Conservation (phyloP, 2,888 invertebrate genomes). For the Argyresthia albistria region DNA sequence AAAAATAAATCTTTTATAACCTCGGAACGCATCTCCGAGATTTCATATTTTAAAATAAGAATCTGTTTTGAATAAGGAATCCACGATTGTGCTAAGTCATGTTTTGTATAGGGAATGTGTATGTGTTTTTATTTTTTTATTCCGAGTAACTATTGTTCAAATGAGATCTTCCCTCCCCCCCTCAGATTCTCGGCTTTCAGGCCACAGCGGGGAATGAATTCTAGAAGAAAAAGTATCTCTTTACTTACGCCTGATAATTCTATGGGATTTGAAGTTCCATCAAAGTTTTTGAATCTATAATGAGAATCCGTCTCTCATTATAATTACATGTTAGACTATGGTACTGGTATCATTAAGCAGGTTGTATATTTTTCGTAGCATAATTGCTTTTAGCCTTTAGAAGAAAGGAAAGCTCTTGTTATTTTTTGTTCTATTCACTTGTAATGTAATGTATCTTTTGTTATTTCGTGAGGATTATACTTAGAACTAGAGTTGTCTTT, state of each 20-base stretch:
- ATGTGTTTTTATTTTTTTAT: constrained; percentile 1
- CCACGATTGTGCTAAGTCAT: constrained; percentile 52
- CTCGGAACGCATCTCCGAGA: constrained; percentile 22
- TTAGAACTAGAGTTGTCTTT: too few species aligned
- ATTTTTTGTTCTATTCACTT: too few species aligned
- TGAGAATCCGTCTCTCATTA: neutral
- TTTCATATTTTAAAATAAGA: constrained; percentile 64
- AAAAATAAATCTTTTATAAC: constrained; percentile 36
- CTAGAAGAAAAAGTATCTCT: too few species aligned
- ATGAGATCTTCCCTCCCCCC: neutral
- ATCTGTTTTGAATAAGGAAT: constrained; percentile 46
- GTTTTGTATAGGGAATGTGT: constrained; percentile 16
- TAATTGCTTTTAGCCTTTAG: neutral
- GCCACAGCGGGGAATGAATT: neutral
- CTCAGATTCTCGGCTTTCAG: neutral
- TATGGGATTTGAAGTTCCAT: neutral
- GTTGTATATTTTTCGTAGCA: neutral
- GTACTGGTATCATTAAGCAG: neutral
- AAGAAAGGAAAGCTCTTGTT: too few species aligned
- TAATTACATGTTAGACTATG: neutral
- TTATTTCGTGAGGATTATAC: too few species aligned
- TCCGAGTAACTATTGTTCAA: neutral
- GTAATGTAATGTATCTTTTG: too few species aligned
- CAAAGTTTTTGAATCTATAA: constrained; percentile 3
- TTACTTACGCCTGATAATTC: neutral